Conservation (phyloP, 2,888 invertebrate genomes). For the Archips crataeganus region DNA sequence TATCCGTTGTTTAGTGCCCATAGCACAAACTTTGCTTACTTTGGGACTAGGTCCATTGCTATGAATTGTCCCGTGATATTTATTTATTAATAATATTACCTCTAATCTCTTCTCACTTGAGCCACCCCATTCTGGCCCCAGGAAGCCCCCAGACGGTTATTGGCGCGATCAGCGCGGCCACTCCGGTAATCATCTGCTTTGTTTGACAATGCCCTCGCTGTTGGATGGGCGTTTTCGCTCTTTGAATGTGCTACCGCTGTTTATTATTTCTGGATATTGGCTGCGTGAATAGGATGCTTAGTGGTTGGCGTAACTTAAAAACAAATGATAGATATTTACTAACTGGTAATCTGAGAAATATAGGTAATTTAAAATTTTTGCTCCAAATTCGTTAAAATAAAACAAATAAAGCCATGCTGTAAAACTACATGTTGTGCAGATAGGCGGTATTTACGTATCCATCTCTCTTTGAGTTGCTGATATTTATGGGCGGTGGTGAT, state of each 20-base stretch:
- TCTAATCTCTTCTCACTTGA: slow-evolving; percentile 5
- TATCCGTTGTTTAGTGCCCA: no score
- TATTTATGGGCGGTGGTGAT: no score
- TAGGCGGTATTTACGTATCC: no score
- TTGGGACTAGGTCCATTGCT: no score
- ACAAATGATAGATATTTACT: no score
- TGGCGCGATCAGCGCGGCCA: slow-evolving; percentile 9
- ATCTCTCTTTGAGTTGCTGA: no score
- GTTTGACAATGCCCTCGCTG: slow-evolving; percentile 29
- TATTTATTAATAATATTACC: not conserved
- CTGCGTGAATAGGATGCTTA: not conserved
- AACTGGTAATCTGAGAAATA: no score
- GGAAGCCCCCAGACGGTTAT: slow-evolving; percentile 30
- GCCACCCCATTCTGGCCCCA: slow-evolving; percentile 25
- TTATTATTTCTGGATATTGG: slow-evolving; percentile 2
- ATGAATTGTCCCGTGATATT: not conserved
- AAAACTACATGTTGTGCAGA: no score
- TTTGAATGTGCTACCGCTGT: slow-evolving; percentile 11
- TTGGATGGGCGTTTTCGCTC: slow-evolving; percentile 24
- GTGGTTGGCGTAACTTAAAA: not conserved
- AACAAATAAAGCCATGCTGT: no score
- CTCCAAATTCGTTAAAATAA: no score
- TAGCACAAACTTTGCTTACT: no score
- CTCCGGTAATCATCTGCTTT: slow-evolving; percentile 32
- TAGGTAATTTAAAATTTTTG: no score